Conservation (phyloP, 2,888 invertebrate species). For the Creontiades dilutus region DNA sequence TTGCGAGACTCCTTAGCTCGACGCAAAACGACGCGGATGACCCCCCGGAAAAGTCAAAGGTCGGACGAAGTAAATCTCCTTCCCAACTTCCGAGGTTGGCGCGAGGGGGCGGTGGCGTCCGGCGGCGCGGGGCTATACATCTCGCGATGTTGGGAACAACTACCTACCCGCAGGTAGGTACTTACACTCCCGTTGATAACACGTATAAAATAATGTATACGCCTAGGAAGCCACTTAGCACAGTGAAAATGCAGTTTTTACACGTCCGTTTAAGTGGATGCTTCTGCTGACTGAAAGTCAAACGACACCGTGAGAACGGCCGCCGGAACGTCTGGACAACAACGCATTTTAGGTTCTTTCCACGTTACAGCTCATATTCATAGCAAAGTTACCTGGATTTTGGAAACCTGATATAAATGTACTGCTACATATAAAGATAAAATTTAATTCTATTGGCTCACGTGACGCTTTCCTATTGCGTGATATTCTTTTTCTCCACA, state of each 20-base stretch:
- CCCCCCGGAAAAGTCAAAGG: conserved; percentile 19
- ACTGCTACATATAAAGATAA: too few species aligned
- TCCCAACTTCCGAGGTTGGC: conserved; percentile 19
- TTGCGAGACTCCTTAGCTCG: neutral
- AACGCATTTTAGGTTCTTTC: too few species aligned
- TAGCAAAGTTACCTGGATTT: too few species aligned
- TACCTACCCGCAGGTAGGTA: neutral
- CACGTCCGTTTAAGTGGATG: neutral
- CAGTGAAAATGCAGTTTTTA: neutral
- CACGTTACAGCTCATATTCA: too few species aligned
- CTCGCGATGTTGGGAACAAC: neutral
- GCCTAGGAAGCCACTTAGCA: neutral
- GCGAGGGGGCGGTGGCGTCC: neutral
- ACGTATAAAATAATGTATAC: neutral
- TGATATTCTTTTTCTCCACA: too few species aligned
- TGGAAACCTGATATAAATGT: too few species aligned
- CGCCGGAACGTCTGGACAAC: too few species aligned
- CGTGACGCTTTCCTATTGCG: too few species aligned
- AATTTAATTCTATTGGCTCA: too few species aligned
- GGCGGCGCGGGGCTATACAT: neutral
- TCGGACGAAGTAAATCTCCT: conserved; percentile 9
- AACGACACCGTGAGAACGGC: too few species aligned
- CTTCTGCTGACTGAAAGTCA: neutral
- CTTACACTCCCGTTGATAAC: conserved; percentile 12
- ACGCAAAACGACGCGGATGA: neutral